Evolutionary conservation across 1,140 invertebrate genomes (phyloP).

Genomic region (Pantala flavescens): DNA sequence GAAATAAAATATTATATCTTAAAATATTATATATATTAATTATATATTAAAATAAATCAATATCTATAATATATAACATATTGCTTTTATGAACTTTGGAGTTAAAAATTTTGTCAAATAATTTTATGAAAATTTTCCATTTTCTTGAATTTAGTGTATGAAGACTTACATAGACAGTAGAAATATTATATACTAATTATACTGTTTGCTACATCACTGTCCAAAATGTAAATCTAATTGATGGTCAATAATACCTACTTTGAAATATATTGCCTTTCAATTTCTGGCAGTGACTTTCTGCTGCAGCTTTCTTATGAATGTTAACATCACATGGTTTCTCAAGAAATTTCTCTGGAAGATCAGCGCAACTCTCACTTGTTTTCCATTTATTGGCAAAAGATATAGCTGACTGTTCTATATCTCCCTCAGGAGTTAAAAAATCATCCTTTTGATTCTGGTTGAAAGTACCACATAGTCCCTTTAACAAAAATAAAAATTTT

Average conservation of each 20-base stretch:
- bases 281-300: constrained; percentile 57
- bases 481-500: constrained; percentile 23
- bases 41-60: too few relatives aligned
- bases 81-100: too few relatives aligned
- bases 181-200: too few relatives aligned
- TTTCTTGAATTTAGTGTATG: constrained; percentile 1
- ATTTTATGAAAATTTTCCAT: too few relatives aligned
- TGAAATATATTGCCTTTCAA: constrained; percentile 55
- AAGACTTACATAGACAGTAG: background rate
- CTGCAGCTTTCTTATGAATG: constrained; percentile 52
- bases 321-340: constrained; percentile 53
- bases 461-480: constrained; percentile 82
- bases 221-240: too few relatives aligned
- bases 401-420: constrained; percentile 59
- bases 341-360: constrained; percentile 37
- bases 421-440: constrained; percentile 74
- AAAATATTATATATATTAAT: too few relatives aligned
- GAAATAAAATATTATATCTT: constrained; percentile 17
- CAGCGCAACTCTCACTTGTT: constrained; percentile 55
- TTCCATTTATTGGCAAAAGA: constrained; percentile 86
- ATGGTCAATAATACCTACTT: background rate
- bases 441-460: constrained; percentile 79
- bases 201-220: too few relatives aligned
- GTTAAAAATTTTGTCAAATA: too few relatives aligned
- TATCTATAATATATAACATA: too few relatives aligned